Evolutionary conservation across 2,888 invertebrate species (phyloP).

Genomic region (Perithous albicinctus): DNA sequence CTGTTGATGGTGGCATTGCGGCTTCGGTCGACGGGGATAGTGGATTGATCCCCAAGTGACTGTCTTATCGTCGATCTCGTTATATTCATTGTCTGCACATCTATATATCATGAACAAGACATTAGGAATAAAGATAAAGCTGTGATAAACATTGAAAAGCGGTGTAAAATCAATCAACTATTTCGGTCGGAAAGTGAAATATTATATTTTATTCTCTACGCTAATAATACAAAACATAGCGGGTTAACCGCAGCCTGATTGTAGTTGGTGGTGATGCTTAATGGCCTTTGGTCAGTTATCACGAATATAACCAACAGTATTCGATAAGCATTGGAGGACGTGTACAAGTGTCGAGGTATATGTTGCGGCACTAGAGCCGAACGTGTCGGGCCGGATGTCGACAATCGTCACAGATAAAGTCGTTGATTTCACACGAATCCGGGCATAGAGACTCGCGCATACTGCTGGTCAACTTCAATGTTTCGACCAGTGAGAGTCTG

Average conservation of each 20-base stretch:
- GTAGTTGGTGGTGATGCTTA: not conserved
- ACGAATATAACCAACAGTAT: constrained; percentile 5
- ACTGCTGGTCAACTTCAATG: not conserved
- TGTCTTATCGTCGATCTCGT: not conserved
- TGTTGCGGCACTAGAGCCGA: not conserved
- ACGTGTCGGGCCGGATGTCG: constrained; percentile 61
- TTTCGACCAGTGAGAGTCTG: constrained; percentile 29
- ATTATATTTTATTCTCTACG: not conserved
- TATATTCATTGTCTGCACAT: constrained; percentile 3
- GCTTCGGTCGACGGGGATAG: constrained; percentile 61
- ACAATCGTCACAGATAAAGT: constrained; percentile 62
- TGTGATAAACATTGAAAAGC: not conserved
- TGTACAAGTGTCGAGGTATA: constrained; percentile 15
- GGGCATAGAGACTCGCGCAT: not conserved
- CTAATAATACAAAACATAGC: not conserved
- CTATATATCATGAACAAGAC: not conserved
- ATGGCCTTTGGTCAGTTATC: constrained; percentile 13
- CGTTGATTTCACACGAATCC: constrained; percentile 48
- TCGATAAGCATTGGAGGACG: constrained; percentile 42
- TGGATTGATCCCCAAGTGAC: constrained; percentile 51
- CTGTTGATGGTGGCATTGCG: constrained; percentile 56
- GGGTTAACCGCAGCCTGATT: not conserved
- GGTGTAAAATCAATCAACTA: not conserved
- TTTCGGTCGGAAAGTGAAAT: not conserved
- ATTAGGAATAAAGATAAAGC: not conserved